phyloP scores from a whole-genome alignment of 2,797 vertebrate species.

The Clarias laeviceps region DNA sequence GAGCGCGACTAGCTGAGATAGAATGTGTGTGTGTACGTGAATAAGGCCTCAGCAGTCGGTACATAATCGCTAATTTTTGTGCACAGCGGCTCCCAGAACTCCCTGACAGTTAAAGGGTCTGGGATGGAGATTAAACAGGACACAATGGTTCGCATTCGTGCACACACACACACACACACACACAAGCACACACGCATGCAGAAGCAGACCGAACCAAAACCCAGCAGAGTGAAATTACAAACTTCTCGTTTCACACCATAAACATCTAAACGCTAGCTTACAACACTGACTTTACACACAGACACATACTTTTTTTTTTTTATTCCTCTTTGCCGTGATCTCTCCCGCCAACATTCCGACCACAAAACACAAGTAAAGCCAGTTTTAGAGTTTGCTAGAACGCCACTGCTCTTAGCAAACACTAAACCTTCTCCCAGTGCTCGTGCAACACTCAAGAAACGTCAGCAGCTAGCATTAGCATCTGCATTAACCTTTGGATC shows the following conservation, averaged over 20 bases:
- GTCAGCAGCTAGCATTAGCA: neutral
- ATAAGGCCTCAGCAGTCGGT: constrained; percentile 41
- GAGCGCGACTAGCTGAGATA: constrained; percentile 20
- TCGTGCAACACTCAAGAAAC: neutral
- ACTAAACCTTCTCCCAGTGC: neutral
- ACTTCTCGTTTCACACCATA: constrained; percentile 35
- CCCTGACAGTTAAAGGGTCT: constrained; percentile 66
- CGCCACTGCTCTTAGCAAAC: constrained; percentile 8
- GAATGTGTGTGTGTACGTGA: constrained; percentile 25
- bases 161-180: constrained; percentile 23
- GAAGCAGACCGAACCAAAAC: constrained; percentile 21
- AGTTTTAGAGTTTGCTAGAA: constrained; percentile 13
- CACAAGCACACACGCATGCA: constrained; percentile 1
- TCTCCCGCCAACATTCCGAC: constrained; percentile 24
- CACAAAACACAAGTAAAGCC: constrained; percentile 8
- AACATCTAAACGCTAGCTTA: constrained; percentile 27
- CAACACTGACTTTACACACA: constrained; percentile 52
- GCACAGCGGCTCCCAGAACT: constrained; percentile 60
- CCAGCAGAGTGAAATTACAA: constrained; percentile 28
- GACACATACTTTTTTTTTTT: neutral
- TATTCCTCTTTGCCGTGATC: constrained; percentile 10
- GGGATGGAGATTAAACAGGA: constrained; percentile 61
- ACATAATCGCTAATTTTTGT: constrained; percentile 57
- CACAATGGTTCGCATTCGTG: constrained; percentile 15
- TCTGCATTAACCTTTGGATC: neutral